Evolutionary conservation across 2,888 invertebrate genomes (phyloP), one percentile per base, ranked within the genome.

Genomic region (Germaria angustata): DNA sequence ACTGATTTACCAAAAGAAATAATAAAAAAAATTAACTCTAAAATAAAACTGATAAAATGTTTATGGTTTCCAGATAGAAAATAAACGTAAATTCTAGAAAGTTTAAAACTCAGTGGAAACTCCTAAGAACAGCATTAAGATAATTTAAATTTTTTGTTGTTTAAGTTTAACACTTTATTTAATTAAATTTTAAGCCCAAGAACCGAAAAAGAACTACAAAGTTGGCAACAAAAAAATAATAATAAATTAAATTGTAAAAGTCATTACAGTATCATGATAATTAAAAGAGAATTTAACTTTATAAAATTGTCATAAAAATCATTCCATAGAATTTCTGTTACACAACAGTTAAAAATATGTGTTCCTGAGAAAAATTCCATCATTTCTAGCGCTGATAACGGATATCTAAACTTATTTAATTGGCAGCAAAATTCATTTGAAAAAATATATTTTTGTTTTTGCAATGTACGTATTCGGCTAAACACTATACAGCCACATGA

Each of bases 51-150:
- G 51, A 69, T 61, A 69, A 68, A 66, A 28, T 57, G 22, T 72
- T 81, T 51, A 77, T 72, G 77, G 76, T 39, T 61, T 53, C 20
- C 39, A 71, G 55, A 78, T 69, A 78, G 68, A 36, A 34, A 20
- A 36, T 51, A 39, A 51, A 39, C 8, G 44, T 55, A 53, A 2
- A 55, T 39, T 17, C 17, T 7, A 34, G 65, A 20, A 65, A 17
- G 44, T 65, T 65, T 17, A 17, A 17, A 63, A 15, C 32, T 61
- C 34, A 5, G 5, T 9, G 59, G 15, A 49, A 68, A 76, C 17
- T 51, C 8, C 15, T 34, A 49, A 49, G 11, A 49, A 20, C 22
- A 22, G 28, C 49, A 68, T 59, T 49, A 68, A 76, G 49, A 39
- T 51, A 22, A 68, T 7, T 17, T 68, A 22, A 0, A 13, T 1